Conservation (phyloP, 2,888 invertebrate species). For the Troides helena region DNA sequence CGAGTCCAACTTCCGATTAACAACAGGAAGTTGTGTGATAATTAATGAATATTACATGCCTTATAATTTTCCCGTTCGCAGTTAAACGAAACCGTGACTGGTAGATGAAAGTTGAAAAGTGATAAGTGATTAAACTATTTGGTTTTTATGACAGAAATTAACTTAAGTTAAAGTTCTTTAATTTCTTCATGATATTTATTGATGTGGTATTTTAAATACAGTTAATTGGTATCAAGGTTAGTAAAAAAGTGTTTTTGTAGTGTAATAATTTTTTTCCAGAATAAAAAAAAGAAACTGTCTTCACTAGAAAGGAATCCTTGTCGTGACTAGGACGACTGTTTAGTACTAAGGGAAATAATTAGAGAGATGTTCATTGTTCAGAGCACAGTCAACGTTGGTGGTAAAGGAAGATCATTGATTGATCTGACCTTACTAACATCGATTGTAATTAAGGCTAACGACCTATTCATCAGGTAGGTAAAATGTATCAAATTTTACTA, state of each 20-base stretch:
- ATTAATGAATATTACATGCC: not conserved
- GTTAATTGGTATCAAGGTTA: not conserved
- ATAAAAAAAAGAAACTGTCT: not conserved
- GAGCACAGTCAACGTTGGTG: constrained; percentile 9
- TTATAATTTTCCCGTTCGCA: not conserved
- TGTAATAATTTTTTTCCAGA: not conserved
- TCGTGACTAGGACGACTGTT: constrained; percentile 23
- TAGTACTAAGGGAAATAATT: constrained; percentile 12
- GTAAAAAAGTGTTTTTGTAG: not conserved
- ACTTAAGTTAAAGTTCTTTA: not conserved
- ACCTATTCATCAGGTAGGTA: not conserved
- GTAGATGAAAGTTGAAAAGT: not conserved
- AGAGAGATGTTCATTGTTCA: constrained; percentile 22
- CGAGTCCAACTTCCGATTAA: not conserved
- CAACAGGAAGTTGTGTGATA: not conserved
- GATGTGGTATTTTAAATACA: not conserved
- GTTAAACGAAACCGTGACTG: not conserved
- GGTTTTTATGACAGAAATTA: not conserved
- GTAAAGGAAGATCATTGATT: constrained; percentile 21
- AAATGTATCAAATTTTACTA: not conserved
- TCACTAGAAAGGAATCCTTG: not conserved
- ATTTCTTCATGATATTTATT: not conserved
- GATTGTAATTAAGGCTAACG: not conserved
- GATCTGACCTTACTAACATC: constrained; percentile 5
- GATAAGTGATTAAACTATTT: not conserved